Base-by-base conservation (phyloP, 1,140 invertebrate genomes). In the Palaemon carinicauda region DNA sequence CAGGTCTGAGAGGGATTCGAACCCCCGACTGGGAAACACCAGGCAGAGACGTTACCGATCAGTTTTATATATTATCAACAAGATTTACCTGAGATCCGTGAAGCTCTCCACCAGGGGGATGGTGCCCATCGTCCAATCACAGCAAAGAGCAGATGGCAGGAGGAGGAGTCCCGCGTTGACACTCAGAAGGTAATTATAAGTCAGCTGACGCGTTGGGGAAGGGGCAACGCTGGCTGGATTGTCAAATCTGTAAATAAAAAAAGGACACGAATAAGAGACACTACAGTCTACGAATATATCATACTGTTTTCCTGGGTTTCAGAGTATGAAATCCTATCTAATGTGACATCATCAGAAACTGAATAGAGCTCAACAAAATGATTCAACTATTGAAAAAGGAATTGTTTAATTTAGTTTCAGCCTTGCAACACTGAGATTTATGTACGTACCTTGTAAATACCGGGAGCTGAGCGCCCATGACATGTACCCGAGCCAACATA, bases 81-180 rank as follows among this genome's bases (percentile, higher is more conserved):
- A n/a, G n/a, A 51, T 78, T 21, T 56, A 89, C 88, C 88, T 89
- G 1, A 93, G 90, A 92, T 99, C 98, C 0, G 93, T 88, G 89
- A 98, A 94, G 52, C 94, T 95, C 83, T 95, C 94, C 15, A 99
- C 93, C 15, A 99, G 91, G 0, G 97, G 96, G 79, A 99, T 95
- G 33, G 98, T 98, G 52, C 97, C 97, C 98, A 99, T 99, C 65
- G 98, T 99, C 98, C 98, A 99, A 92, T 99, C 98, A 92, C 97
- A 99, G 92, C 97, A 98, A 19, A 99, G 93, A 90, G 96, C 94
- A 88, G 95, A 96, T 17, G 98, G 98, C 91, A 97, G 95, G 52
- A 98, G 93, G 71, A 99, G 92, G 56, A 99, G 92, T 95, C 97
- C 98, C 50, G 95, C 93, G 92, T 99, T 99, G 52, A 99, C 93